Evolutionary conservation across 92 coral and sea anemone species (phyloP), one percentile per base, ranked within the genome.

Genomic region (Muricea muricata): DNA sequence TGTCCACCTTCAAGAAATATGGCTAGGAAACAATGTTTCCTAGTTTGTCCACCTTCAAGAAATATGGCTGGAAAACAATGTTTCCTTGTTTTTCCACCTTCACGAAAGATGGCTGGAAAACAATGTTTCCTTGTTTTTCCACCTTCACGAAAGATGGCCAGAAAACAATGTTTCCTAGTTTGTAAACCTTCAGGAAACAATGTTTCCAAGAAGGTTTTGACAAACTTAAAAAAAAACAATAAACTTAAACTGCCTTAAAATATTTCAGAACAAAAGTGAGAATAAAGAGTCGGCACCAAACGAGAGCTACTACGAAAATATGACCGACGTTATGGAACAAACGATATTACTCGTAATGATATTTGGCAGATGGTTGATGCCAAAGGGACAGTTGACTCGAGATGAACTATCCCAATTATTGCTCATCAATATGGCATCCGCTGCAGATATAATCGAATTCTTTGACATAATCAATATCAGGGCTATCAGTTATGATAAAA

Each of bases 401-500:
- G 99, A 97, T 70, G 94, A 97, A 0, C 91, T 97, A 25, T 93
- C 98, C 35, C 99, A 97, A 89, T 91, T 97, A 17, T 88, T 97
- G 41, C 93, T 97, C 0, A 90, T 97, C 78, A 97, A 97, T 67
- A 90, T 97, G 14, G 99, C 98, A 32, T 93, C 94, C 95, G 91
- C 97, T 75, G 99, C 99, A 0, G 99, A 97, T 55, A 97, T 97
- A 67, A 97, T 92, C 75, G 99, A 97, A 66, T 97, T 97, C 90
- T 97, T 93, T 48, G 99, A 97, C 74, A 89, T 97, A 69, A 89
- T 97, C 15, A 97, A 97, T 45, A 78, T 93, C 30, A 48, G 41
- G 10, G 84, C 82, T n/a, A 89, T 90, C 11, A 87, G 90, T 37
- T 46, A 63, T 9, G 94, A 97, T 23, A 80, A 80, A 55, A 81